Conservation (phyloP, 2,888 invertebrate genomes). For the Acleris cristana region DNA sequence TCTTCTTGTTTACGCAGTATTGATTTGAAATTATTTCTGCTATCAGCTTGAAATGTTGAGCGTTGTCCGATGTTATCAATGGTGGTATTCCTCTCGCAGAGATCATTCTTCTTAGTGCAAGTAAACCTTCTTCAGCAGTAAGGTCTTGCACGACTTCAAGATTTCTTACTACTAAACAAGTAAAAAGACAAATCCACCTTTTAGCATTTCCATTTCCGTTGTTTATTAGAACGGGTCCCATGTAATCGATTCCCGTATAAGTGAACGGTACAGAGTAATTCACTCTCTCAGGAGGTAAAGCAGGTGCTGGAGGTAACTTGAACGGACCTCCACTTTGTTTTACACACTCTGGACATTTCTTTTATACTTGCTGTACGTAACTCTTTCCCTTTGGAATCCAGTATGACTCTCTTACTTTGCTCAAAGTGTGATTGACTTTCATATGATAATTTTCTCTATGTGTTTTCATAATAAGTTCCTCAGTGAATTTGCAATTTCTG, state of each 20-base stretch:
- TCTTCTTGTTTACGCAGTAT: not conserved
- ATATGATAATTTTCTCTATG: constrained; percentile 1
- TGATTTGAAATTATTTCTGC: not conserved
- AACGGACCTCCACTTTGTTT: not conserved
- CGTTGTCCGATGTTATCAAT: not conserved
- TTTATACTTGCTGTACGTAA: not conserved
- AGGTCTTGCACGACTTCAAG: not conserved
- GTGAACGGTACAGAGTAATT: not conserved
- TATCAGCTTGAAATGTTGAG: not conserved
- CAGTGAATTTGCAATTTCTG: not conserved
- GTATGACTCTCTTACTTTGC: not conserved
- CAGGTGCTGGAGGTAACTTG: not conserved
- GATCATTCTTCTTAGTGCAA: not conserved
- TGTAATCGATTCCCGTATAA: not conserved
- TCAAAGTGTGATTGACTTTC: not conserved
- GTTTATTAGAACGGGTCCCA: not conserved
- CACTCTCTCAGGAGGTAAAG: not conserved
- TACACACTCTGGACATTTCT: not conserved
- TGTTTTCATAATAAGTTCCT: not conserved
- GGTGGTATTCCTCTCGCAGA: not conserved
- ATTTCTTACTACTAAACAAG: not conserved
- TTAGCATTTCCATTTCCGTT: not conserved
- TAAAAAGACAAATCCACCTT: not conserved
- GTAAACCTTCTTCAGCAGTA: not conserved
- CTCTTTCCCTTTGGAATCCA: not conserved